Evolutionary conservation across 2,797 vertebrate species (phyloP).

Genomic region (Sebastes nivosus): DNA sequence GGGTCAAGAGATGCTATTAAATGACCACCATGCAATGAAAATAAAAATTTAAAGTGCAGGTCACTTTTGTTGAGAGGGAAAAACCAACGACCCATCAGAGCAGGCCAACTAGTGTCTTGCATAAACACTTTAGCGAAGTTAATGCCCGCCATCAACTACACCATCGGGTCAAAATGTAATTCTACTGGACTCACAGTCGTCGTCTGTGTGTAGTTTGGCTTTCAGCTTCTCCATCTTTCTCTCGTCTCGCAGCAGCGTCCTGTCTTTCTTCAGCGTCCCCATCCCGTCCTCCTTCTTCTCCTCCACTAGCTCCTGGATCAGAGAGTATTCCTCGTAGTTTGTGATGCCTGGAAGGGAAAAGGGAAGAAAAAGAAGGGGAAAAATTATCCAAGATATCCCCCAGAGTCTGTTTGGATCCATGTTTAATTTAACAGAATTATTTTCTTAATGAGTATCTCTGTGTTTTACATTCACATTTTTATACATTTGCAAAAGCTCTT

Average conservation of each 20-base stretch:
- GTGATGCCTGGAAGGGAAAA: slow-evolving; percentile 89
- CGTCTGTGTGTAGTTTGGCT: slow-evolving; percentile 97
- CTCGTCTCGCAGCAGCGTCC: slow-evolving; percentile 93
- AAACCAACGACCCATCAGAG: background rate
- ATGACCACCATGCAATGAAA: background rate
- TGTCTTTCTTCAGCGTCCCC: slow-evolving; percentile 95
- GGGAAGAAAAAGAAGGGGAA: background rate
- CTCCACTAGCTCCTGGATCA: slow-evolving; percentile 94
- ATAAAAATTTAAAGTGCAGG: too few relatives aligned
- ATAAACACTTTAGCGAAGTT: background rate
- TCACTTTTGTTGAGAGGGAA: too few relatives aligned
- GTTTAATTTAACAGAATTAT: background rate
- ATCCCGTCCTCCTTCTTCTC: slow-evolving; percentile 96
- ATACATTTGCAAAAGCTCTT: background rate
- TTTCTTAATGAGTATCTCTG: background rate
- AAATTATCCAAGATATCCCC: background rate
- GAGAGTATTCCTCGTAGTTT: slow-evolving; percentile 98
- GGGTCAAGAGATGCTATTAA: background rate
- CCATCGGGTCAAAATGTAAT: background rate
- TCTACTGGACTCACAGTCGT: slow-evolving; percentile 89
- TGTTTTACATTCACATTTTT: background rate
- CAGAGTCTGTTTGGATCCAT: background rate
- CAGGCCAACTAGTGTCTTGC: background rate
- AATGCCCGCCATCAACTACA: background rate
- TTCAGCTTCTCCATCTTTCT: slow-evolving; percentile 99